phyloP scores from a whole-genome alignment of 2,797 vertebrate species.

The Lutjanus campechanus region DNA sequence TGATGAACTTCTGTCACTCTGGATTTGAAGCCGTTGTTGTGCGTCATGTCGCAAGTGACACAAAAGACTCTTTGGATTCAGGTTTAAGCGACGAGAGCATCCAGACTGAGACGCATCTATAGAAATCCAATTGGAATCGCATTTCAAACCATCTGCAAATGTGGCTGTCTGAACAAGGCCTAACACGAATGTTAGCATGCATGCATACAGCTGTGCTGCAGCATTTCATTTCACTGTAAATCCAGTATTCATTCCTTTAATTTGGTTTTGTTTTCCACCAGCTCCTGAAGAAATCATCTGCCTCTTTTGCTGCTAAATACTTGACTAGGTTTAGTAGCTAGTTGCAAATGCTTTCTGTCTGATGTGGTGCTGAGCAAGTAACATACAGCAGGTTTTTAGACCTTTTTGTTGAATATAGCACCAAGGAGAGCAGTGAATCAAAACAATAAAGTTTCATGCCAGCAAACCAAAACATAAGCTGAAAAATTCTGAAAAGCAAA shows the following conservation, averaged over 20 bases:
- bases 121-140: no score
- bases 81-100: no score
- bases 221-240: background rate
- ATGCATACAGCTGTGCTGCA: background rate
- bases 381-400: background rate
- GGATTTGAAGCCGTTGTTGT: no score
- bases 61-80: no score
- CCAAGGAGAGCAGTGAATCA: background rate
- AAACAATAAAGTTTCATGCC: background rate
- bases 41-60: no score
- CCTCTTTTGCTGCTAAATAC: background rate
- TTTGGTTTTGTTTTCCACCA: background rate
- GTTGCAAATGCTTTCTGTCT: background rate
- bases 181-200: no score
- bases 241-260: background rate
- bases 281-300: background rate
- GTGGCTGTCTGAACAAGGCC: no score
- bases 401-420: background rate
- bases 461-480: background rate
- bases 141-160: no score
- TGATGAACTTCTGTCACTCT: no score
- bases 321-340: background rate
- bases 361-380: background rate
- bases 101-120: no score
- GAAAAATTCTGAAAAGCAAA: background rate